Base-by-base conservation (phyloP, 2,113 vertebrate species). In the Lophotis ruficrista region DNA sequence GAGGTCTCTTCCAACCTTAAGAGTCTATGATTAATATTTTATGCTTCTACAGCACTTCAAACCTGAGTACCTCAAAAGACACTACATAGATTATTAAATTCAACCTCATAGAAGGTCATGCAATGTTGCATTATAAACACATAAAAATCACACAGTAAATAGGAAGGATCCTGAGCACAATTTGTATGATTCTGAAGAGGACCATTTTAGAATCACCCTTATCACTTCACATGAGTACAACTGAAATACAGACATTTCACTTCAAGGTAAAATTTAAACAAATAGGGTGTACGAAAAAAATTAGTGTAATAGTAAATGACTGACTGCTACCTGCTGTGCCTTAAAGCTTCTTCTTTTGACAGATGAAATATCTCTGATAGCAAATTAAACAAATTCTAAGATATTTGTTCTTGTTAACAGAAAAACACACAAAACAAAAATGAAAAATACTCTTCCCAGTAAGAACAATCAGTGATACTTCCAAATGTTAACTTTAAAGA, bases 281-380 rank as follows among this genome's bases (percentile, higher is more conserved):
- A 89, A 83, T 22, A 2, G 10, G 3, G 3, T 17, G 2, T 33
- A 56, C 60, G 43, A 85, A 88, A 82, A 90, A 48, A 31, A 38
- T 17, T 27, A 37, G 0, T 54, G 9, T 45, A 41, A 93, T 58
- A 79, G n/a, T 45, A 93, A 88, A 92, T 87, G 64, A 87, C 85
- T 92, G 69, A 92, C 70, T 96, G 91, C 89, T 91, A 94, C 35
- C 85, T 93, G 73, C 61, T 93, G 91, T 93, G 84, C 56, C 70
- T 94, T 78, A 82, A 78, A 70, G 19, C 10, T 87, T 12, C 48
- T 73, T 75, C 45, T 87, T 87, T 60, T 43, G 56, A 57, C 37
- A 71, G 15, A 70, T 18, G 7, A 68, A 79, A 45, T 58, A 73
- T 13, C 25, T 71, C 65, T 70, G 19, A 87, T 13, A 43, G 41